phyloP scores from a whole-genome alignment of 1,140 invertebrate species.

The Cataglyphis hispanica region DNA sequence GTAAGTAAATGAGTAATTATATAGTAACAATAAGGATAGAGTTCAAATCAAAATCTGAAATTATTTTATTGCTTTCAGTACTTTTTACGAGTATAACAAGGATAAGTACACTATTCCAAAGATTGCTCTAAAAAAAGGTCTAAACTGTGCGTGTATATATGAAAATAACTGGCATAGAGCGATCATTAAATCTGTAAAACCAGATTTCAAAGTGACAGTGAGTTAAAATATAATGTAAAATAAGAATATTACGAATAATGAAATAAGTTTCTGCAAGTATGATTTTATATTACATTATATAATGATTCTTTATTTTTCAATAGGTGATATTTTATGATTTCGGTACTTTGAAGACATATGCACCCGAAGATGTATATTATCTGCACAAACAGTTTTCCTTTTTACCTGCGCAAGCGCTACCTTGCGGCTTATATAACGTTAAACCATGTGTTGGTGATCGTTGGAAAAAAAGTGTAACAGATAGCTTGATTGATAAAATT shows the following conservation, averaged over 20 bases:
- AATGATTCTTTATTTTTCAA: conserved; percentile 57
- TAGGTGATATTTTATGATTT: conserved; percentile 84
- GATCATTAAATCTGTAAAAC: conserved; percentile 78
- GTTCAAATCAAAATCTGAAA: neutral
- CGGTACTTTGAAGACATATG: conserved; percentile 80
- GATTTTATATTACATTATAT: conserved; percentile 1
- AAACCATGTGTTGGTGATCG: conserved; percentile 68
- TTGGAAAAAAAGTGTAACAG: conserved; percentile 71
- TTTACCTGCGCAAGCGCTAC: conserved; percentile 81
- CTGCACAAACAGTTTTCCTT: conserved; percentile 78
- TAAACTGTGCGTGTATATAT: conserved; percentile 82
- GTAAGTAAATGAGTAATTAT: conserved; percentile 71
- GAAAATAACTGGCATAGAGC: conserved; percentile 81
- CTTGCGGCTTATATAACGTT: conserved; percentile 80
- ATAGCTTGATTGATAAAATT: conserved; percentile 67
- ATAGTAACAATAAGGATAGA: conserved; percentile 14
- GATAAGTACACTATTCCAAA: conserved; percentile 75
- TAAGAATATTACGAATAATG: neutral
- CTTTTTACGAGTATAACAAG: conserved; percentile 75
- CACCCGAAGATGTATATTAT: conserved; percentile 75
- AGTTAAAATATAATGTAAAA: conserved; percentile 40
- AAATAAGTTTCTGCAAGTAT: conserved; percentile 7
- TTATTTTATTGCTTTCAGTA: conserved; percentile 71
- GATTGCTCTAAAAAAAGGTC: conserved; percentile 77
- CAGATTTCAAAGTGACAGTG: conserved; percentile 75